Conservation (phyloP, 1,140 invertebrate genomes). For the Pseudomyrmex flavicornis region DNA sequence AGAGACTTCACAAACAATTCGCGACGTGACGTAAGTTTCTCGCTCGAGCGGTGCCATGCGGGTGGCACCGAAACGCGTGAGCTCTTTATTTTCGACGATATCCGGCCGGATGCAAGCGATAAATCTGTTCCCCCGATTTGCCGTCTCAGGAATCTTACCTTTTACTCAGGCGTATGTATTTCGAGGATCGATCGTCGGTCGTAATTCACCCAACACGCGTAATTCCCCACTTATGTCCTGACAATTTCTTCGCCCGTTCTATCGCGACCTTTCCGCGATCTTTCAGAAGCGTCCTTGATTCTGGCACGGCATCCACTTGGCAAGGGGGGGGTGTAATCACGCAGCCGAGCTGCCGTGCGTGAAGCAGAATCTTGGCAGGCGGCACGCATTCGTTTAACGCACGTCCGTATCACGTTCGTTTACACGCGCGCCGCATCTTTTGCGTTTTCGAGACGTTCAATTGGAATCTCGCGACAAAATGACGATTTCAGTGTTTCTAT, state of each 20-base stretch:
- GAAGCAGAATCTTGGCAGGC: slow-evolving; percentile 79
- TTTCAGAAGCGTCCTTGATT: slow-evolving; percentile 59
- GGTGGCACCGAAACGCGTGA: slow-evolving; percentile 22
- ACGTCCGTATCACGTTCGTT: slow-evolving; percentile 58
- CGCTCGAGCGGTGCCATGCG: slow-evolving; percentile 19
- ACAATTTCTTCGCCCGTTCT: slow-evolving; percentile 62
- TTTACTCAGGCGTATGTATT: slow-evolving; percentile 35
- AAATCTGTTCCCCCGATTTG: slow-evolving; percentile 48
- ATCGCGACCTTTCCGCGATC: slow-evolving; percentile 27
- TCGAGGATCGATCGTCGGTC: slow-evolving; percentile 50
- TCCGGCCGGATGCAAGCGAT: slow-evolving; percentile 56
- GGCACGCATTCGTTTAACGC: slow-evolving; percentile 71
- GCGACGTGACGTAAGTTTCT: slow-evolving; percentile 30
- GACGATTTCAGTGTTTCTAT: background rate
- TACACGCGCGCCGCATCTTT: background rate
- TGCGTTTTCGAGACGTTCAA: slow-evolving; percentile 1
- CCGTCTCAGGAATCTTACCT: slow-evolving; percentile 31
- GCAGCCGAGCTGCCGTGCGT: slow-evolving; percentile 77
- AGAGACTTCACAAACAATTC: slow-evolving; percentile 38
- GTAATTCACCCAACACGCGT: slow-evolving; percentile 70
- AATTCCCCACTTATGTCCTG: slow-evolving; percentile 73
- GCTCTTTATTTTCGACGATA: slow-evolving; percentile 64
- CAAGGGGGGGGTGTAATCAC: slow-evolving; percentile 77
- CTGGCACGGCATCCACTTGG: slow-evolving; percentile 79
- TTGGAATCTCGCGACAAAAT: background rate